Conservation (phyloP, 92 coral and sea anemone species). For the Pocillopora grandis region DNA sequence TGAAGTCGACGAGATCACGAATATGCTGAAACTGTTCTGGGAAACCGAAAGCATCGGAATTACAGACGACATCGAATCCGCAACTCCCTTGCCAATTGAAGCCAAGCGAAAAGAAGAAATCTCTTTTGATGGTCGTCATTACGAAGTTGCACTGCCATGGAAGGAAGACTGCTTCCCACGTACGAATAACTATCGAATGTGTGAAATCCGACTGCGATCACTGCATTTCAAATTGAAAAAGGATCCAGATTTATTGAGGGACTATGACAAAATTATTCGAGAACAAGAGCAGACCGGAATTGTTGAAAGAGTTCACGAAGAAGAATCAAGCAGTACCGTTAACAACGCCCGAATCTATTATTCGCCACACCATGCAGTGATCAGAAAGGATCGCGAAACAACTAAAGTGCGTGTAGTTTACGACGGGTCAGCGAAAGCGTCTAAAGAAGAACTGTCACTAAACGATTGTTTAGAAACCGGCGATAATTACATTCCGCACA, state of each 20-base stretch:
- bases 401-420: no score
- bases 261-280: slow-evolving; percentile 38
- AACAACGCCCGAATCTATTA: slow-evolving; percentile 23
- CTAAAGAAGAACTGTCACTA: no score
- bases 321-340: neutral
- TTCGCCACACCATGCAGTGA: slow-evolving; percentile 49
- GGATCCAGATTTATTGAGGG: slow-evolving; percentile 30
- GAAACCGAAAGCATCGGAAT: no score
- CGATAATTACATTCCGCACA: slow-evolving; percentile 52
- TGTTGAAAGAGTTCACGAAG: neutral
- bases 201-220: slow-evolving; percentile 6
- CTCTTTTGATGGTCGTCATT: no score
- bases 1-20: no score
- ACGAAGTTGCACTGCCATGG: neutral
- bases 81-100: no score
- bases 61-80: no score
- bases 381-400: slow-evolving; percentile 10
- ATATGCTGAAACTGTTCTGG: no score
- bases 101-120: no score
- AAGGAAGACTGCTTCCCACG: slow-evolving; percentile 8
- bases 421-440: no score
- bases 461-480: slow-evolving; percentile 46
- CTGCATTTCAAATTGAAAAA: slow-evolving; percentile 21
- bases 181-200: slow-evolving; percentile 13
- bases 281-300: slow-evolving; percentile 24